phyloP scores from a whole-genome alignment of 2,113 vertebrate genomes.

The Hydrolagus affinis region DNA sequence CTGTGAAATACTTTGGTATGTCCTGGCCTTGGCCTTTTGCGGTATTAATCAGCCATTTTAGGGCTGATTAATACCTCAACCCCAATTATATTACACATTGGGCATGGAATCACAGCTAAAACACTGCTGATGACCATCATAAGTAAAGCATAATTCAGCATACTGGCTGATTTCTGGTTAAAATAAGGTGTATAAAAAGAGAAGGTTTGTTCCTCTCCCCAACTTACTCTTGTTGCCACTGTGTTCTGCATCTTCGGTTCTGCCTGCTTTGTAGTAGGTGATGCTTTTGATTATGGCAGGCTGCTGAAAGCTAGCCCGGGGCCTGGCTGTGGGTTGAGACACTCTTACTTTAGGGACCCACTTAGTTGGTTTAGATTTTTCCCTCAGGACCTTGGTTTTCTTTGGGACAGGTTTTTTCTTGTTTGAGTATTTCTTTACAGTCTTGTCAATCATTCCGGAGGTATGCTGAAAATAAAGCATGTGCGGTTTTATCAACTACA shows the following conservation, averaged over 20 bases:
- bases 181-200: background rate
- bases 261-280: slow-evolving; percentile 86
- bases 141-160: too few species aligned
- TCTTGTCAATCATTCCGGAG: slow-evolving; percentile 56
- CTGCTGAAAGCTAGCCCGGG: slow-evolving; percentile 61
- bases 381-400: slow-evolving; percentile 60
- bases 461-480: slow-evolving; percentile 57
- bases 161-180: too few species aligned
- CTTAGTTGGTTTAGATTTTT: slow-evolving; percentile 67
- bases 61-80: too few species aligned
- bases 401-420: slow-evolving; percentile 57
- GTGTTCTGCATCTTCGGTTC: slow-evolving; percentile 46
- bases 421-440: slow-evolving; percentile 48
- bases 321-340: slow-evolving; percentile 64
- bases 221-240: slow-evolving; percentile 34
- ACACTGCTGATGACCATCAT: too few species aligned
- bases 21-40: too few species aligned
- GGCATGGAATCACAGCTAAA: too few species aligned
- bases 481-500: background rate
- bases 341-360: slow-evolving; percentile 65
- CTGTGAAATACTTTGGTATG: too few species aligned
- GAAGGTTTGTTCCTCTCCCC: background rate
- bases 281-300: slow-evolving; percentile 75
- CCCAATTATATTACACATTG: too few species aligned
- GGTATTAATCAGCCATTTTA: too few species aligned